Base-by-base conservation (phyloP, 2,888 invertebrate species). In the Platycheirus rosarum region DNA sequence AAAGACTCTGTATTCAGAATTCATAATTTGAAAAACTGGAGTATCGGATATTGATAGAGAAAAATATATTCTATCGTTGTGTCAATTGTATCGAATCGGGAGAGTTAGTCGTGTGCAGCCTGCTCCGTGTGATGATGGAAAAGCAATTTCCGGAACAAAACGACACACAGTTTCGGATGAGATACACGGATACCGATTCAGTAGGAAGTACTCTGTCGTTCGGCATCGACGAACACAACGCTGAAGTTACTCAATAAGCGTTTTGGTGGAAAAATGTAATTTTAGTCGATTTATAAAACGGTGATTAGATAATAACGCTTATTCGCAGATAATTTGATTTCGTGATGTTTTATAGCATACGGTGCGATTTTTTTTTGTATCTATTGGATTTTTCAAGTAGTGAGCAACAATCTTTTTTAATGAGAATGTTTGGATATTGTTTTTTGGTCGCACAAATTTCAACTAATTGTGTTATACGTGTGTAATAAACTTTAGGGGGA, bases 271-370 rank as follows among this genome's bases (percentile, higher is more conserved):
- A 65, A 75, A 62, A 57, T 35, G 9, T 53, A 60, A 68, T 65
- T 69, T 71, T 35, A 55, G 77, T 76, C 60, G 68, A 71, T 71
- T 77, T 77, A 37, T 44, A 71, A 44, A 77, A 57, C 71, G 77
- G 82, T 82, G 82, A 82, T 82, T 82, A 82, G 82, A 77, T 77
- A 77, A 82, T 82, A 77, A 76, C 68, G 63, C 71, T 75, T 66
- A 80, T 76, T 80, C 70, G 70, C 48, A 62, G 62, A 44, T 79
- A 68, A 79, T 79, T 79, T 35, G 66, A 80, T 80, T 80, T 40
- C 53, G 70, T 71, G 79, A 60, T 23, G 42, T 23, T 62, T 49
- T 23, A 60, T 60, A 35, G 46, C 18, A 26, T 57, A 42, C 37
- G 46, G 26, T 35, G 13, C 16, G 13, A 14, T 23, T 48, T 29